Evolutionary conservation across 2,113 vertebrate species (phyloP).

Genomic region (Trochalopteron elliotii): DNA sequence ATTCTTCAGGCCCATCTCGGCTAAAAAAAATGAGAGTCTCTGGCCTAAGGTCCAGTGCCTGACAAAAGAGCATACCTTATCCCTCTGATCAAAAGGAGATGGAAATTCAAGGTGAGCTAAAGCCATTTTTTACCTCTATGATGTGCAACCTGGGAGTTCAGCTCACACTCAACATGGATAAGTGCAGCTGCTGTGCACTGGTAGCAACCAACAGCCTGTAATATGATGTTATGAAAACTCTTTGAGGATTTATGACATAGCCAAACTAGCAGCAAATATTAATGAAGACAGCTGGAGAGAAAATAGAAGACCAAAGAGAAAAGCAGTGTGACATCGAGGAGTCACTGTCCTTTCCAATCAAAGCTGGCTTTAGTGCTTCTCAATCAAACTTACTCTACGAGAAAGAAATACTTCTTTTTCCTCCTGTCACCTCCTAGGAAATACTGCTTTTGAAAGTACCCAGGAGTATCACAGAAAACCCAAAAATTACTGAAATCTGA

Average conservation of each 20-base stretch:
- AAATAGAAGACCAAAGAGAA: neutral
- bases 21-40: neutral
- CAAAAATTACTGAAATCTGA: neutral
- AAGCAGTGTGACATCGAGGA: neutral
- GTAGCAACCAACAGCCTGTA: neutral
- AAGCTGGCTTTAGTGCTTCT: neutral
- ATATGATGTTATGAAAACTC: neutral
- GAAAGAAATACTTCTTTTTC: neutral
- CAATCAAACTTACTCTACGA: neutral
- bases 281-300: neutral
- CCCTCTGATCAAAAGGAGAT: neutral
- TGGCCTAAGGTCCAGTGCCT: neutral
- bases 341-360: neutral
- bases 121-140: neutral
- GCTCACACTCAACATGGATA: fast-evolving
- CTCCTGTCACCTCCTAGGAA: neutral
- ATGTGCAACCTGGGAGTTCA: neutral
- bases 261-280: neutral
- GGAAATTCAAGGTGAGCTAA: neutral
- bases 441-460: neutral
- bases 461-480: neutral
- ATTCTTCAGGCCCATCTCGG: neutral
- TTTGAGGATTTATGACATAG: neutral
- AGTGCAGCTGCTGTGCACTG: neutral
- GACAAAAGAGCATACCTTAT: neutral